These are phyloP conservation scores for Xiphophorus birchmanni DNA, from an alignment of 2,797 vertebrate genomes.

Conservation along the genomic window DNA sequence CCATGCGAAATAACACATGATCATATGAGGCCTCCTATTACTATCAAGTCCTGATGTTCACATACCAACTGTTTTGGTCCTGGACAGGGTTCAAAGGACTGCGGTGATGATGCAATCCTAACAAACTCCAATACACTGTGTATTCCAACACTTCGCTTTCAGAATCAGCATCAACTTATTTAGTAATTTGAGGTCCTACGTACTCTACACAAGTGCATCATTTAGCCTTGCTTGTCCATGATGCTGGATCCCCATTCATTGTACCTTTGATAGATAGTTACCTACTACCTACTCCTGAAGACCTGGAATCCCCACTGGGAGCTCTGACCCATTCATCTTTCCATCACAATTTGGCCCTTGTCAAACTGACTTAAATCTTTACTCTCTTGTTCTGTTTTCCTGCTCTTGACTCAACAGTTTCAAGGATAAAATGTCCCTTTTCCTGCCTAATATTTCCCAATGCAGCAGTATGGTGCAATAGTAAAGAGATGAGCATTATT, in stretches of 20 bases:
- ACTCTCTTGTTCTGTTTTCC: neutral
- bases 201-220: neutral
- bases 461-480: neutral
- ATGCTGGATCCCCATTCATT: neutral
- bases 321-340: neutral
- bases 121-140: neutral
- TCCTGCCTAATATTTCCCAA: neutral
- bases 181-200: neutral
- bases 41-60: neutral
- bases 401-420: neutral
- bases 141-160: neutral
- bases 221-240: neutral
- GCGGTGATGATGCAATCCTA: neutral
- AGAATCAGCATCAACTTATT: neutral
- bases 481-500: neutral
- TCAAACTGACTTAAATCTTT: neutral
- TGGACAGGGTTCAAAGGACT: neutral
- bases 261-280: neutral
- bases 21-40: neutral
- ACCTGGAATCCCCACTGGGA: neutral
- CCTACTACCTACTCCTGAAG: neutral
- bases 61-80: neutral
- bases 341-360: neutral
- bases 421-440: neutral
- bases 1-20: neutral